Evolutionary conservation across 2,113 vertebrate species (phyloP), one percentile per base, ranked within the genome.

Genomic region (Albula goreensis): DNA sequence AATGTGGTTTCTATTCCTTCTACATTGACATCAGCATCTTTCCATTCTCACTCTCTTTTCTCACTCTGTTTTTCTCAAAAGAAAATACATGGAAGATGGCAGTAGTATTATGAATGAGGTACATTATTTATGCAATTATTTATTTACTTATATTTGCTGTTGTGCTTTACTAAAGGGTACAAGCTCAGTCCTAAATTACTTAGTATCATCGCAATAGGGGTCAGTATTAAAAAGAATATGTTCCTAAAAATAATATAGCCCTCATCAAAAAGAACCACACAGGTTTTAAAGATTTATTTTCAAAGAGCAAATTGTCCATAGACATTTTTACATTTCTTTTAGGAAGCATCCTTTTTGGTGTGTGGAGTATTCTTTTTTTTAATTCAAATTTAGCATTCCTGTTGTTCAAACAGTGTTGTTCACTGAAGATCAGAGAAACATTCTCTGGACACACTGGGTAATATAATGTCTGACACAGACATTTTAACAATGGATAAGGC

Each of bases 1-100:
- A 88, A 93, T 94, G 92, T 94, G 93, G 91, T 94, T 95, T 94
- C 89, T 90, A 25, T 95, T 94, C 93, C 88, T 94, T 0, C 13
- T 87, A 91, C 89, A 88, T 90, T 93, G 93, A 92, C 94, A 93
- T 94, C 93, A 83, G 89, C 92, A 93, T 93, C 91, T 93, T 95
- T 93, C 94, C 91, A 88, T 90, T 91, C 22, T 83, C 63, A 48
- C 60, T 60, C 80, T 74, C 80, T 25, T 50, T 77, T 25, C 53
- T 66, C n/a, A 10, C 41, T 87, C 10, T 11, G 79, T 82, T 77
- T 53, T 51, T 78, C 49, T 82, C 66, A n/a, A 82, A 87, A 22
- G 57, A 22, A 83, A 83, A 74, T 3, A 81, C 25, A 70, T 48
- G 0, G 48, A 82, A 60, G 56, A 13, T 50, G 50, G 48, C 82